Evolutionary conservation across 1,140 invertebrate species (phyloP), one percentile per base, ranked within the genome.

Genomic region (Drosophila lacertosa): DNA sequence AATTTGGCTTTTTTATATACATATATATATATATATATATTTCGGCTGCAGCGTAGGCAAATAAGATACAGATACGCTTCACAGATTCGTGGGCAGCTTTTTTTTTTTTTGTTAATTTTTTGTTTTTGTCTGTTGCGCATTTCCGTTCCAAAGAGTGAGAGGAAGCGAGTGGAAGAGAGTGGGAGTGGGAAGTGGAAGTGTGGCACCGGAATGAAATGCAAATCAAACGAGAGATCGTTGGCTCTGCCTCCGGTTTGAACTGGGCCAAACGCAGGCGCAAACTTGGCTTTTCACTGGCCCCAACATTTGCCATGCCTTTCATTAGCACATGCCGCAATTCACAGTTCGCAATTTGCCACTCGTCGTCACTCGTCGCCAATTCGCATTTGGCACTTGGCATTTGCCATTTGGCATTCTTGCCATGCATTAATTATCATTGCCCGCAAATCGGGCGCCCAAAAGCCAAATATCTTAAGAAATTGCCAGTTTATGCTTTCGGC

Each of bases 341-440:
- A n/a, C 35, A 4, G n/a, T 4, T 37, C 20, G 2, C 20, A 22
- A 22, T 22, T 22, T 22, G 18, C 4, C 40, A 10, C 40, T 58
- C 29, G 29, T 24, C 42, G n/a, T 10, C 18, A 35, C 29, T 33
- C 15, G 20, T 22, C 10, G 15, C 1, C 5, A 13, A 33, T 29
- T 11, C 4, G 15, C 16, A 26, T 16, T 32, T 37, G 45, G 18
- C 9, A 44, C 33, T 45, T 66, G n/a, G 24, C 24, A 50, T 50
- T 44, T 16, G n/a, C 16, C 58, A 50, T 71, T 64, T 66, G 33
- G 64, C 68, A 86, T 88, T 77, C 70, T 54, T 86, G 74, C 67
- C 59, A 77, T 64, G 82, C 81, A 81, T 81, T 80, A 77, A 81
- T 86, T 86, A 86, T 86, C 81, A 74, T n/a, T n/a, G 70, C 64